A percentile compares a stretch with the other conserved stretches of the same genome.
These are phyloP conservation scores for Hippocampus abdominalis DNA, from an alignment of 2,113 vertebrate species.

Conservation along the genomic window DNA sequence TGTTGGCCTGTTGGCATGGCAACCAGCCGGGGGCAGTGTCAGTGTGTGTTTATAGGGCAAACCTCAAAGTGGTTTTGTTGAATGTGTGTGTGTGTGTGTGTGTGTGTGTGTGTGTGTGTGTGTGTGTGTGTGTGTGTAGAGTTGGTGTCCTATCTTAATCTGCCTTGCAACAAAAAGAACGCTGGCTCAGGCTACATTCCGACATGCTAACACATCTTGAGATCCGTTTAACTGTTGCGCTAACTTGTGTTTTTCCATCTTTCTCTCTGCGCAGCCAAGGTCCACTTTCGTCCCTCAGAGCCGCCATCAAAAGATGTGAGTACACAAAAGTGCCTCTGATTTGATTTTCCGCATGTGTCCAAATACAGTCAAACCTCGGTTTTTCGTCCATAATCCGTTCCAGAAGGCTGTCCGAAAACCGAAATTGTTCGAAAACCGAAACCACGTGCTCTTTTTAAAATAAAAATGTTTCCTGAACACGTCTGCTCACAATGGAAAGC, in stretches of 20 bases:
- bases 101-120: no score
- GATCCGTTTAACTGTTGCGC: not conserved
- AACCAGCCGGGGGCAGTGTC: conserved; percentile 22
- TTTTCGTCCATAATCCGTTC: no score
- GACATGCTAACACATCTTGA: not conserved
- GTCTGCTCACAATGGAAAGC: no score
- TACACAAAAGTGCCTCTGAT: conserved; percentile 22
- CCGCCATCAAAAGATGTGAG: conserved; percentile 93
- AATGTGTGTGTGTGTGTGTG: not conserved
- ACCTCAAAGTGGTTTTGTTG: conserved; percentile 2
- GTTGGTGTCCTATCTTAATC: conserved; percentile 7
- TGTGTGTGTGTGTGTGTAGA: not conserved
- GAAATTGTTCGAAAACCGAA: no score
- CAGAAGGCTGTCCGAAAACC: no score
- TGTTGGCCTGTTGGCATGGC: conserved; percentile 40
- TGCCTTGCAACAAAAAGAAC: conserved; percentile 17
- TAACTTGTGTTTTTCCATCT: conserved; percentile 40
- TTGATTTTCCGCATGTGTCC: not conserved
- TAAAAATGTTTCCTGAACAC: no score
- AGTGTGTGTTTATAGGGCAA: conserved; percentile 17
- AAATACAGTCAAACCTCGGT: no score
- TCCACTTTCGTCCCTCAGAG: conserved; percentile 89
- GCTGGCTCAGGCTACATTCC: not conserved
- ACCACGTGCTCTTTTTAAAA: no score
- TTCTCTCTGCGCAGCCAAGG: conserved; percentile 78